Evolutionary conservation across 2,797 vertebrate species (phyloP).

Genomic region (Mionectes olivaceus): DNA sequence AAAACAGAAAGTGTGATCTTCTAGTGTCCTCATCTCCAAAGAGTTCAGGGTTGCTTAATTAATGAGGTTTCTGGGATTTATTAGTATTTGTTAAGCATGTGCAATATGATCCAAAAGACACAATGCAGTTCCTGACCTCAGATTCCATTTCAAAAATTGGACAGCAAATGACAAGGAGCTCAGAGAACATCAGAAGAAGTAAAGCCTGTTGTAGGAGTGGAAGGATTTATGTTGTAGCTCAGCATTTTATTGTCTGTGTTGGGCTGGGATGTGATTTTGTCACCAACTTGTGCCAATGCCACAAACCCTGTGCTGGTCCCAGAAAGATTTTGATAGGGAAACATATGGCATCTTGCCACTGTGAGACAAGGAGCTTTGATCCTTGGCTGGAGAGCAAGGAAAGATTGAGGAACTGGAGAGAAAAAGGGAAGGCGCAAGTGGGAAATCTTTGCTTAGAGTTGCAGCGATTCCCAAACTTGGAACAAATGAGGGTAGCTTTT

Average conservation of each 20-base stretch:
- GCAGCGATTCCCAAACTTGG: background rate
- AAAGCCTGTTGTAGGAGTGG: background rate
- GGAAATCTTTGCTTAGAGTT: background rate
- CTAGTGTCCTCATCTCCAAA: background rate
- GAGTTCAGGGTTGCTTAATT: background rate
- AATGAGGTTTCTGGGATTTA: background rate
- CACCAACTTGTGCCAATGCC: background rate
- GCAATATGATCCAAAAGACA: background rate
- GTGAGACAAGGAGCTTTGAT: background rate
- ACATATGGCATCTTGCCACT: background rate
- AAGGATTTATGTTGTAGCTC: conserved; percentile 5
- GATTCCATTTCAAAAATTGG: background rate
- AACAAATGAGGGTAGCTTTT: background rate
- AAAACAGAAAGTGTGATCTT: background rate
- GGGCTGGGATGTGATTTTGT: background rate
- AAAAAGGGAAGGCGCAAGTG: background rate
- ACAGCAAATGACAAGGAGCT: background rate
- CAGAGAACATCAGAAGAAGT: background rate
- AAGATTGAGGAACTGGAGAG: background rate
- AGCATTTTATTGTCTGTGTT: background rate
- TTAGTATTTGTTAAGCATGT: background rate
- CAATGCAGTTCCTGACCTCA: background rate
- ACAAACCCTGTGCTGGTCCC: background rate
- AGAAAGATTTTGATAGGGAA: background rate
- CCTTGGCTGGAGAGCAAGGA: background rate